Evolutionary conservation across 1,140 invertebrate species (phyloP).

Genomic region (Rhopalosiphum padi): DNA sequence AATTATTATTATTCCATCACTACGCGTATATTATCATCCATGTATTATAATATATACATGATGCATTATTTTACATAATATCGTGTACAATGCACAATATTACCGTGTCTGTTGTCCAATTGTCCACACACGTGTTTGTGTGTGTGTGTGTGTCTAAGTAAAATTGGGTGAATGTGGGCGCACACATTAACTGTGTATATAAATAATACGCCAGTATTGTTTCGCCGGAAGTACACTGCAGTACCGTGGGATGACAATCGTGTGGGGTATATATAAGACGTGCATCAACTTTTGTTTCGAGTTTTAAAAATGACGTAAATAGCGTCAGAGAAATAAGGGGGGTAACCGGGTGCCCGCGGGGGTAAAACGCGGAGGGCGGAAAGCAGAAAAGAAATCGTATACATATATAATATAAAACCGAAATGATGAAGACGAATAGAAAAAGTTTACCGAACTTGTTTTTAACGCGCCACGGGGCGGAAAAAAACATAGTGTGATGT

Average conservation of each 20-base stretch:
- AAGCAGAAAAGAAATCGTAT: background rate
- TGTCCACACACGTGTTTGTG: background rate
- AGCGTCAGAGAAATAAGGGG: background rate
- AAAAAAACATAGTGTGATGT: background rate
- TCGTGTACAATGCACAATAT: background rate
- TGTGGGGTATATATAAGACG: background rate
- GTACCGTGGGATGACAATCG: background rate
- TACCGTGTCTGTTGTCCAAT: background rate
- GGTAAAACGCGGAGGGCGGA: background rate
- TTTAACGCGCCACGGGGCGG: background rate
- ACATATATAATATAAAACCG: background rate
- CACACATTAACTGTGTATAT: background rate
- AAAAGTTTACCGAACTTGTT: constrained; percentile 15
- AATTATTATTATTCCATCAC: background rate
- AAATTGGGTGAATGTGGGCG: background rate
- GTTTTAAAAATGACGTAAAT: background rate
- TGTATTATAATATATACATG: background rate
- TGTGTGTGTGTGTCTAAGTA: too few relatives aligned
- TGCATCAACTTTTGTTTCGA: background rate
- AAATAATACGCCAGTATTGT: background rate
- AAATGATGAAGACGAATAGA: constrained; percentile 31
- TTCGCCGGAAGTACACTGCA: background rate
- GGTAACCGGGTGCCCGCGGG: too few relatives aligned
- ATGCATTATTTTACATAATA: background rate
- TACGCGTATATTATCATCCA: background rate